Evolutionary conservation across 2,888 invertebrate genomes (phyloP), one percentile per base, ranked within the genome.

Genomic region (Griposia aprilina): DNA sequence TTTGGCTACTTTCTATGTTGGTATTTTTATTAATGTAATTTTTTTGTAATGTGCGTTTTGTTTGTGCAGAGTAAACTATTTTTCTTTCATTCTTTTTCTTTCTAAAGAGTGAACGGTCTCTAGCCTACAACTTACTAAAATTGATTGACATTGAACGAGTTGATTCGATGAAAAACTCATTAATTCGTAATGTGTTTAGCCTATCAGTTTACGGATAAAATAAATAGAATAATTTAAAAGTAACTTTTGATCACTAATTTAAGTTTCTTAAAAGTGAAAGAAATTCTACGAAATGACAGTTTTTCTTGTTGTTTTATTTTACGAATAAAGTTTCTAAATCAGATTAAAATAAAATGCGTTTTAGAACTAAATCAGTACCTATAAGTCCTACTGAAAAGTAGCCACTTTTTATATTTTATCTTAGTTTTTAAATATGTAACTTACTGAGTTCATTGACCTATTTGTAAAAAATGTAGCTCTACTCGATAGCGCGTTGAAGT

Each of bases 61-160:
- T n/a, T n/a, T n/a, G n/a, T n/a, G n/a, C n/a, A n/a, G n/a, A n/a
- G n/a, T n/a, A n/a, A n/a, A n/a, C n/a, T n/a, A n/a, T n/a, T n/a
- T n/a, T n/a, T n/a, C n/a, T n/a, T n/a, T n/a, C n/a, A n/a, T n/a
- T n/a, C n/a, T n/a, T n/a, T n/a, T n/a, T n/a, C n/a, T n/a, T n/a
- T n/a, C n/a, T n/a, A n/a, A 57, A 17, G 10, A 59, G 17, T 66
- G 52, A 52, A 74, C 17, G 74, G 23, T 75, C 41, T 45, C 20
- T 23, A 36, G 30, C 41, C n/a, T 52, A 55, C 45, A 52, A 75
- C 23, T 36, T 36, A 36, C 3, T n/a, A 17, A 4, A n/a, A 45
- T 57, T 69, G 52, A 60, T 52, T 74, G 52, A 79, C 41, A 63
- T 41, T 80, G 66, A 41, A 57, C 23, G 20, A 78, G 2, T 77